Evolutionary conservation across 2,888 invertebrate genomes (phyloP), one percentile per base, ranked within the genome.

Genomic region (Drosophila demipolita): DNA sequence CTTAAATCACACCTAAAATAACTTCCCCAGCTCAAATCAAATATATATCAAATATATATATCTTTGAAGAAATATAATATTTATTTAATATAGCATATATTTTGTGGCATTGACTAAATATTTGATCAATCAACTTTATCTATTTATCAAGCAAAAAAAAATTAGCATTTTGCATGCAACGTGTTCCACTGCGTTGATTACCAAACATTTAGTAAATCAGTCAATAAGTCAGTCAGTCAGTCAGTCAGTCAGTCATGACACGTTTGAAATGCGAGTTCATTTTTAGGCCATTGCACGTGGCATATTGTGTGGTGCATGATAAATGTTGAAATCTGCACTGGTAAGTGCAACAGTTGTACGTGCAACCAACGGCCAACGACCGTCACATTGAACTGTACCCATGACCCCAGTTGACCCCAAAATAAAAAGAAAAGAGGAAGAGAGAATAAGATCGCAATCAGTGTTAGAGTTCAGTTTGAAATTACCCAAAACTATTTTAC

Each of bases 401-500:
- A 55, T 79, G 82, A 81, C 79, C 81, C 53, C 57, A 77, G 78
- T 54, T 45, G 80, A 79, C 80, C 83, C 65, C 66, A 57, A 75
- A 65, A 71, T 49, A 42, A 45, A 50, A 49, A 50, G 54, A 42
- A 49, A 52, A 63, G 32, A 26, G 42, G 17, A 20, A 15, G 29
- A 36, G n/a, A n/a, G 40, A n/a, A 9, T n/a, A 33, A 15, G 55
- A 1, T 15, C 5, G 29, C 6, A 12, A 45, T 63, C 26, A 17
- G 45, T 62, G 78, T 63, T 63, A 73, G 75, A 83, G 81, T 82
- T 83, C 66, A 67, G 49, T 35, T 61, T 12, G 58, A 83, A 80
- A 68, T 83, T 73, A 72, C 72, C 67, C 70, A 71, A 73, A 82
- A 82, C 81, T 83, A 78, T 82, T 82, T 80, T 70, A 75, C 66